A percentile compares a stretch with the other conserved stretches of the same genome.
Conservation (phyloP, 2,888 invertebrate genomes). For the Noctua pronuba region DNA sequence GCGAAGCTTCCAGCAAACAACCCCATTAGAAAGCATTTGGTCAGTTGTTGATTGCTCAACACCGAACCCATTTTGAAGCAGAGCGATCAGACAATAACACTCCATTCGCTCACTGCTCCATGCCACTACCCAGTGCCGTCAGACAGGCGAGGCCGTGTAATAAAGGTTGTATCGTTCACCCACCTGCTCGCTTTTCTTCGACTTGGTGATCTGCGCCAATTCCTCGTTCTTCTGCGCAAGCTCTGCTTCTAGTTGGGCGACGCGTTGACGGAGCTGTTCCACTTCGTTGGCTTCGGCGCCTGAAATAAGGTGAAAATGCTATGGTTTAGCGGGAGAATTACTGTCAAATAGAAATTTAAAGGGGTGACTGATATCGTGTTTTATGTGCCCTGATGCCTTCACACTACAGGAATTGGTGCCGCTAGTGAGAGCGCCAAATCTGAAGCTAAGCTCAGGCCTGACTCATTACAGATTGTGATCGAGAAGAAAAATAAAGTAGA, state of each 20-base stretch:
- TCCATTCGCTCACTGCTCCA: constrained; percentile 24
- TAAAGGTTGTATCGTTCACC: constrained; percentile 42
- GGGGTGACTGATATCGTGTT: not conserved
- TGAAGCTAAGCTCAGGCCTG: not conserved
- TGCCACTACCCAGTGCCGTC: not conserved
- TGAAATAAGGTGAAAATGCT: constrained; percentile 71
- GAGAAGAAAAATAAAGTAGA: not conserved
- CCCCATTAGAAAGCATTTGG: not conserved
- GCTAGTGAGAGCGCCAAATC: not conserved
- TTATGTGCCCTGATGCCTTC: not conserved
- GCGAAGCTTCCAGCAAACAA: not conserved
- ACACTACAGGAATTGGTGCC: not conserved
- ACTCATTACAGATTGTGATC: not conserved
- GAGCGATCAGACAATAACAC: not conserved
- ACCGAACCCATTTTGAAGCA: not conserved
- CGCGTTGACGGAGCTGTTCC: constrained; percentile 94
- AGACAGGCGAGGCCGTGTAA: constrained; percentile 46
- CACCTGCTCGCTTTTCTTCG: constrained; percentile 87
- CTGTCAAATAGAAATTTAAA: not conserved
- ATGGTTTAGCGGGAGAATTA: not conserved
- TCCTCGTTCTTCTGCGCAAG: constrained; percentile 96
- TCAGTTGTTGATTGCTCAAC: not conserved
- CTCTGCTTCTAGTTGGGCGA: constrained; percentile 95
- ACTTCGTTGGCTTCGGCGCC: constrained; percentile 94
- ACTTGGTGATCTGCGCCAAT: constrained; percentile 90